Base-by-base conservation (phyloP, 2,113 vertebrate genomes). In the Pipa parva region DNA sequence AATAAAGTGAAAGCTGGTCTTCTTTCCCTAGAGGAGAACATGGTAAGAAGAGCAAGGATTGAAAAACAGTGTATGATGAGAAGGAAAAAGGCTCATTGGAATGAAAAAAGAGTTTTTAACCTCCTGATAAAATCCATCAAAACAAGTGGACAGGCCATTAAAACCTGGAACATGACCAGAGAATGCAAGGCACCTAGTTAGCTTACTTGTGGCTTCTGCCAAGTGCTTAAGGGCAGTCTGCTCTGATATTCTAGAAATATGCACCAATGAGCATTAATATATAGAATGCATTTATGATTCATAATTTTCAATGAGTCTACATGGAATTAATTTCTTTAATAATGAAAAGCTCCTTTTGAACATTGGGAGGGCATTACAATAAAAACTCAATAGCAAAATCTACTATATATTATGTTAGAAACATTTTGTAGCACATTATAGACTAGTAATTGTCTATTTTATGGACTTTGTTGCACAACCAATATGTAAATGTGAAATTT, bases 101-200 rank as follows among this genome's bases (percentile, higher is more conserved):
- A 28, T 60, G 37, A 77, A 74, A 58, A 11, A 73, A 69, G 45
- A 25, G 72, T 50, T 63, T 74, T 71, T 63, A 75, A 77, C 77
- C 46, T 74, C 72, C 65, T 74, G 66, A 73, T 76, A 64, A 77
- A 77, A 72, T 75, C 42, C 50, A 77, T 73, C 60, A 76, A 71
- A 75, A 75, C 39, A 75, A 63, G 55, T 76, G 77, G 24, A 73
- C 52, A 76, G 42, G 60, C 70, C 71, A 71, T 74, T 80, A 77
- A 75, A 76, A 71, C 3, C 46, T 77, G 74, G 72, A 56, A 71
- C 42, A 1, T 33, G 62, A 72, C 72, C 73, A 78, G 63, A 20
- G 5, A 51, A 36, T 63, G 63, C 18, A 39, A 72, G 31, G 55
- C 21, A 73, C 39, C 25, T 28, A 78, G 60, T n/a, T 28, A 75